Base-by-base conservation (phyloP, 2,113 vertebrate species). In the Columbina picui region DNA sequence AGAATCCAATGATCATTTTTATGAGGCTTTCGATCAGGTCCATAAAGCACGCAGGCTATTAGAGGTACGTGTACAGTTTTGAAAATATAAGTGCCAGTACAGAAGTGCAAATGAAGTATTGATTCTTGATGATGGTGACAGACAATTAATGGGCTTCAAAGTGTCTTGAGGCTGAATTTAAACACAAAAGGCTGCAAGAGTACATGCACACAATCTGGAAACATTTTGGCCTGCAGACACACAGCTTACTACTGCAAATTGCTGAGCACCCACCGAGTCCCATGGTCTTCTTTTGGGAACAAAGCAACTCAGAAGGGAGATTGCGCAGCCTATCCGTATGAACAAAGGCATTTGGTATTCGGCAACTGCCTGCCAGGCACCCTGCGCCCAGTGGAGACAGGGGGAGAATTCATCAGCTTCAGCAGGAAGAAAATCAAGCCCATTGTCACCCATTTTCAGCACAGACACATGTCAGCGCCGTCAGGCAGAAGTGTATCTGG, bases 271-370 rank as follows among this genome's bases (percentile, higher is more conserved):
- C 53, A 67, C 22, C 0, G 1, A 84, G 36, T 43, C 21, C 30
- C 41, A 27, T 3, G 27, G 56, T 34, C 5, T 5, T 68, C 36
- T 74, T 83, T 52, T 50, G 52, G 65, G 38, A 71, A 57, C 36
- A 71, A 52, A 81, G 38, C 22, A 47, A 32, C 76, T 75, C 38
- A 55, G 39, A 89, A 70, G 45, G 59, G 50, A 74, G 38, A 50
- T 0, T 9, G 19, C 32, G 64, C 29, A 86, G 80, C 22, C 43
- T n/a, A 34, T 39, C 12, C 0, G 0, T 30, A 27, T 2, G 12
- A 64, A 26, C 41, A 67, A 81, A 91, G 16, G 49, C 38, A 84
- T 95, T 59, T 56, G 89, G 56, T 38, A 57, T 84, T 86, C 65
- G 87, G 49, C 18, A 81, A 6, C 17, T 61, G 53, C 53, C 80